Conservation (phyloP, 2,888 invertebrate genomes). For the Drosophila cognata region DNA sequence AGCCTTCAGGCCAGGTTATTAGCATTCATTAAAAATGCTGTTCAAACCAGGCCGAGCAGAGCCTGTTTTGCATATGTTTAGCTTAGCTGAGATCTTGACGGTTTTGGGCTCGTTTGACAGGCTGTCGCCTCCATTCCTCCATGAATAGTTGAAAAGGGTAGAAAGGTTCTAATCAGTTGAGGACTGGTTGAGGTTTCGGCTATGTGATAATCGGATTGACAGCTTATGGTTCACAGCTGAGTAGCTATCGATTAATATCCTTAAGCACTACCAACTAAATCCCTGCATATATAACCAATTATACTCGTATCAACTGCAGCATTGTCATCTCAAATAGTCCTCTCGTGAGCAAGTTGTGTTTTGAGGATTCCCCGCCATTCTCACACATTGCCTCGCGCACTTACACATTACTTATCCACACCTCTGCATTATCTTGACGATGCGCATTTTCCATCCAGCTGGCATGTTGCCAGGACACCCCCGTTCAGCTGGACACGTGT, state of each 20-base stretch:
- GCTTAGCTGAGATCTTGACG: constrained; percentile 32
- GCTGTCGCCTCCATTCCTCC: constrained; percentile 49
- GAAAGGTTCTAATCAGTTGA: constrained; percentile 31
- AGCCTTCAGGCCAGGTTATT: constrained; percentile 21
- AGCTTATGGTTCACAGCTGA: constrained; percentile 24
- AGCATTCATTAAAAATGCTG: constrained; percentile 44
- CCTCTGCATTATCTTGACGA: constrained; percentile 43
- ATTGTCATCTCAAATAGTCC: not conserved
- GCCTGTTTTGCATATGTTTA: constrained; percentile 44
- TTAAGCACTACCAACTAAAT: not conserved
- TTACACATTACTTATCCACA: constrained; percentile 41
- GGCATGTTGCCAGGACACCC: constrained; percentile 5
- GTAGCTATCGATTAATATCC: constrained; percentile 5
- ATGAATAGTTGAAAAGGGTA: constrained; percentile 66
- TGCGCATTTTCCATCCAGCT: constrained; percentile 17
- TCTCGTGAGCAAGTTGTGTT: not conserved
- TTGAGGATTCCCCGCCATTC: constrained; percentile 11
- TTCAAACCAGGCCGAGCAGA: not conserved
- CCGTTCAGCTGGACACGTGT: constrained; percentile 54
- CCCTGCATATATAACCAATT: constrained; percentile 18
- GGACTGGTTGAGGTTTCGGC: constrained; percentile 14
- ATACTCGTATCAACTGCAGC: not conserved
- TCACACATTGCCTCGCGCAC: constrained; percentile 29
- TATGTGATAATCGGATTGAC: constrained; percentile 55
- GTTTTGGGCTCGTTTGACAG: constrained; percentile 60